phyloP scores from a whole-genome alignment of 2,888 invertebrate genomes.

The Meteorus cinctellus region DNA sequence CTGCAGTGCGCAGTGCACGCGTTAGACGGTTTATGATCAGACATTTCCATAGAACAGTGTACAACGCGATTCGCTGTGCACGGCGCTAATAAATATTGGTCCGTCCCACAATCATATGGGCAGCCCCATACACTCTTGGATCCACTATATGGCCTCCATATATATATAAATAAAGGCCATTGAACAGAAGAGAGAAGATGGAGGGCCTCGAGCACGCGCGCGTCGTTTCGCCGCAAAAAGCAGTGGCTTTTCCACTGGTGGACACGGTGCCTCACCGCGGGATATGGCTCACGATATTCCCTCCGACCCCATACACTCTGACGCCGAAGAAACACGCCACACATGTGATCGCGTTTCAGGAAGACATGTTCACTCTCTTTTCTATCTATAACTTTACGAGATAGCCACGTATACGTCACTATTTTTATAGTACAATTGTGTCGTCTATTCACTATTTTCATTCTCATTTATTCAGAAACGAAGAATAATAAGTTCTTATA shows the following conservation, averaged over 20 bases:
- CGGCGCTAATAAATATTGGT: constrained; percentile 49
- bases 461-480: not conserved
- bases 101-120: constrained; percentile 10
- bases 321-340: constrained; percentile 19
- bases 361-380: constrained; percentile 15
- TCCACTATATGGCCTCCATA: not conserved
- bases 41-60: constrained; percentile 52
- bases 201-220: constrained; percentile 6
- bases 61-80: constrained; percentile 29
- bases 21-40: constrained; percentile 32
- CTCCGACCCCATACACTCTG: constrained; percentile 26
- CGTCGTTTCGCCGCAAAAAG: constrained; percentile 38
- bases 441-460: not conserved
- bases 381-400: not conserved
- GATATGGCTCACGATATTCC: constrained; percentile 32
- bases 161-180: constrained; percentile 9
- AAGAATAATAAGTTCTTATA: too few relatives aligned
- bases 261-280: constrained; percentile 33
- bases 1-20: constrained; percentile 9
- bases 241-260: constrained; percentile 38
- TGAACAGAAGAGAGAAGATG: constrained; percentile 11
- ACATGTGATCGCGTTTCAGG: constrained; percentile 22
- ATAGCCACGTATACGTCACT: not conserved
- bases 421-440: not conserved
- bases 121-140: constrained; percentile 42